Percentiles rank a stretch among this genome's conserved stretches.
Evolutionary conservation across 2,797 vertebrate species (phyloP).

Genomic region (Notamacropus eugenii): DNA sequence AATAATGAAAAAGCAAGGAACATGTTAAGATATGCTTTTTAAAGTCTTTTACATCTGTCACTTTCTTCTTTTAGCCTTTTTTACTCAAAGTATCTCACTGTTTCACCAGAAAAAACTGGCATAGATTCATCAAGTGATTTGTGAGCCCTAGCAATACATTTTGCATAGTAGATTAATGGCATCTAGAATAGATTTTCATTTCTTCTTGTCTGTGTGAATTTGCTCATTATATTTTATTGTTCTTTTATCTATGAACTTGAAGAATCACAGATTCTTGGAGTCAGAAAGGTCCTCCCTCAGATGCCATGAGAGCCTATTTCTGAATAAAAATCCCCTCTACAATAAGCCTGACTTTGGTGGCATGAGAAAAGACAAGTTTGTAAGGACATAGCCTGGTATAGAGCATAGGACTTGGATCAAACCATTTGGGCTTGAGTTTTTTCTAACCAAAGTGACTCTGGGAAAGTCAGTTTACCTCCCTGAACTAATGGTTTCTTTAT

Average conservation of each 20-base stretch:
- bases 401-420: background rate
- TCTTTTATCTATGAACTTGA: background rate
- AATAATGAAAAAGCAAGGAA: background rate
- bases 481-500: background rate
- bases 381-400: background rate
- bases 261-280: background rate
- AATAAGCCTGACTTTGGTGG: background rate
- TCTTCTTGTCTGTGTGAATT: background rate
- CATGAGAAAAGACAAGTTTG: background rate
- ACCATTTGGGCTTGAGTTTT: background rate
- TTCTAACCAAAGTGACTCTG: background rate
- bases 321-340: background rate
- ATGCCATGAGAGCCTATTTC: background rate
- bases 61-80: background rate
- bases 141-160: background rate
- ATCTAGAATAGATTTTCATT: background rate
- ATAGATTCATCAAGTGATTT: background rate
- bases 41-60: background rate
- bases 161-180: background rate
- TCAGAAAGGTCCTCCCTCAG: background rate
- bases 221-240: background rate
- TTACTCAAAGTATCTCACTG: background rate
- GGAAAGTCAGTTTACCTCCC: background rate
- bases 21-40: background rate
- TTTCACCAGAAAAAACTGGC: background rate